phyloP scores from a whole-genome alignment of 2,888 invertebrate genomes.

The Drosophila multiciliata region DNA sequence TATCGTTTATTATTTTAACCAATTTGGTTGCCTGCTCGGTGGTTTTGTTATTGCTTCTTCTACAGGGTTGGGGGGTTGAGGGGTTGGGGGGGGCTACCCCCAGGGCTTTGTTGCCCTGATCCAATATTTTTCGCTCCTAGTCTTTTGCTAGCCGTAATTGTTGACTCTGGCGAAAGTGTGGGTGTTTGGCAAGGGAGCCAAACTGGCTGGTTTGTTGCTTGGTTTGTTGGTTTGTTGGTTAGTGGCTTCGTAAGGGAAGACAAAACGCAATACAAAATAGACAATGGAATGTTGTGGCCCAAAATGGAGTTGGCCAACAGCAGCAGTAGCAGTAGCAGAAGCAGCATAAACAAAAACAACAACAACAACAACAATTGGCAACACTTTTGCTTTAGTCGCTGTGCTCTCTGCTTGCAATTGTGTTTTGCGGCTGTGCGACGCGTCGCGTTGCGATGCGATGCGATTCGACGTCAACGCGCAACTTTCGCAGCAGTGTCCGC shows the following conservation, averaged over 20 bases:
- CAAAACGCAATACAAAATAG: slow-evolving; percentile 68
- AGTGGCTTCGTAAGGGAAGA: slow-evolving; percentile 41
- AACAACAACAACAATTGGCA: slow-evolving; percentile 46
- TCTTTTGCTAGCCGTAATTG: background rate
- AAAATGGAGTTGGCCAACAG: slow-evolving; percentile 75
- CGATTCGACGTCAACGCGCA: slow-evolving; percentile 9
- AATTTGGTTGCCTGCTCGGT: slow-evolving; percentile 9
- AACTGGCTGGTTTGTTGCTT: slow-evolving; percentile 6
- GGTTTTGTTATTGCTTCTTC: background rate
- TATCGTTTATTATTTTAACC: slow-evolving; percentile 32
- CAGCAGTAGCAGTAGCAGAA: slow-evolving; percentile 14
- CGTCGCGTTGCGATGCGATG: slow-evolving; percentile 8
- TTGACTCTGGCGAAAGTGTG: slow-evolving; percentile 15
- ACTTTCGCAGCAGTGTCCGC: slow-evolving; percentile 60
- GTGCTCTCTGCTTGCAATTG: slow-evolving; percentile 38
- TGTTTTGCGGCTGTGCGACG: slow-evolving; percentile 49
- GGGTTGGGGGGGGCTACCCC: background rate
- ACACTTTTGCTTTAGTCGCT: slow-evolving; percentile 49
- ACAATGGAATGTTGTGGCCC: slow-evolving; percentile 75
- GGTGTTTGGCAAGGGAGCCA: slow-evolving; percentile 7
- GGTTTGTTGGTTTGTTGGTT: slow-evolving; percentile 11
- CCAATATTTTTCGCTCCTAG: background rate
- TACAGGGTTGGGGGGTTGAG: background rate
- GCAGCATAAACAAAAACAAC: slow-evolving; percentile 17
- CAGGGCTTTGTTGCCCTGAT: background rate